phyloP scores from a whole-genome alignment of 2,888 invertebrate species.

The Holacanthella duospinosa region DNA sequence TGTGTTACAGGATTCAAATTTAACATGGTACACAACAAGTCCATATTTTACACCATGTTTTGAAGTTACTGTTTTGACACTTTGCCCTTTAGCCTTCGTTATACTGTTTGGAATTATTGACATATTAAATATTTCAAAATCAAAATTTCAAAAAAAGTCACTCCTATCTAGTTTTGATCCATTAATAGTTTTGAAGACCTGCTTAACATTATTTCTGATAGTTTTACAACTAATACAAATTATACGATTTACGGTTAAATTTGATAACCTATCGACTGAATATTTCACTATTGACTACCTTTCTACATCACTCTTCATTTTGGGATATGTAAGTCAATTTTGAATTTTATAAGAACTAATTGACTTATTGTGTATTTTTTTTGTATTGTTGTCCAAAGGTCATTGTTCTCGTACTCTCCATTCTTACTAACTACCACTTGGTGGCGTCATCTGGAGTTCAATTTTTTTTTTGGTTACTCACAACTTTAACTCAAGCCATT shows the following conservation, averaged over 20 bases:
- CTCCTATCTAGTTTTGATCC: not conserved
- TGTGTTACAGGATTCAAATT: slow-evolving; percentile 58
- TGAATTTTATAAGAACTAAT: not conserved
- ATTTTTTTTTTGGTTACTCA: slow-evolving; percentile 3
- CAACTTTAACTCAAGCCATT: not conserved
- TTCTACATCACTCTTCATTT: not conserved
- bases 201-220: not conserved
- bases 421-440: not conserved
- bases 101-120: slow-evolving; percentile 68
- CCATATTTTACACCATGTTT: slow-evolving; percentile 86
- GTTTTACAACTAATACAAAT: not conserved
- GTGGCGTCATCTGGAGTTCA: not conserved
- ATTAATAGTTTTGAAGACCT: not conserved
- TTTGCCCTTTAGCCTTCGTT: slow-evolving; percentile 75
- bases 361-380: not conserved
- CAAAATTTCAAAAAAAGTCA: not conserved
- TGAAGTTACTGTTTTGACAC: slow-evolving; percentile 76
- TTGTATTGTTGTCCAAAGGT: not conserved
- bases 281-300: not conserved
- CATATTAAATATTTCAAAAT: slow-evolving; percentile 44
- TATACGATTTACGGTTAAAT: not conserved
- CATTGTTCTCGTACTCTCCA: not conserved
- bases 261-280: not conserved
- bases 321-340: not conserved
- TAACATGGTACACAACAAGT: slow-evolving; percentile 68